Evolutionary conservation across 2,113 vertebrate species (phyloP), one percentile per base, ranked within the genome.

Genomic region (Rhipidura dahli): DNA sequence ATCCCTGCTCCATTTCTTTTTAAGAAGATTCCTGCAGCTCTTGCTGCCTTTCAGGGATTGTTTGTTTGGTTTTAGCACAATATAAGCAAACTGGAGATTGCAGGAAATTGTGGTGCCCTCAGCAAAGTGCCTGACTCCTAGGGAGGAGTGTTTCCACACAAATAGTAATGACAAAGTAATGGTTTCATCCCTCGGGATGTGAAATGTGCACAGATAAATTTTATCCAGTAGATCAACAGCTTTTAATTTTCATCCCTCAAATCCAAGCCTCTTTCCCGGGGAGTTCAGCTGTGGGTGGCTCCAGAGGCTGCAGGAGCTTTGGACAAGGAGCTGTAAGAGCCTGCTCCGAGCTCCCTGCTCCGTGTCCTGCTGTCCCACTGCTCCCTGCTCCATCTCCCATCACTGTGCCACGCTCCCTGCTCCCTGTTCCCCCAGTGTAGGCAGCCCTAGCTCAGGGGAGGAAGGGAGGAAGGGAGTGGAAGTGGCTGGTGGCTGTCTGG

Each of bases 181-280:
- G 50, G 33, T 33, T 89, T 65, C 54, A 15, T 50, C 50, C 79
- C 35, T 15, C 0, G 1, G 89, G 40, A 83, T 49, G 61, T 53
- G 77, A 94, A 66, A 70, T 13, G 45, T n/a, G 71, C 80, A 30
- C 57, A 53, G 91, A 70, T 23, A 81, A 59, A 44, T 70, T 87
- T 82, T 85, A 88, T 42, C 92, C 95, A 60, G 77, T 15, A 83
- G 87, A 84, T 92, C 85, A 95, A 66, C 64, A 83, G n/a, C 65
- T 83, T 90, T 66, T 64, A 47, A 45, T 81, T 91, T 88, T 19
- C 68, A 70, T 37, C 79, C 13, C 53, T 65, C 50, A 75, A 65
- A 87, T 47, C 64, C 79, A 57, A 87, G 26, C n/a, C 9, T 11
- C 33, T 57, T 94, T 76, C 75, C 91, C 85, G 73, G 86, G 76